phyloP scores from a whole-genome alignment of 2,797 vertebrate species.

The Mico argentatus region DNA sequence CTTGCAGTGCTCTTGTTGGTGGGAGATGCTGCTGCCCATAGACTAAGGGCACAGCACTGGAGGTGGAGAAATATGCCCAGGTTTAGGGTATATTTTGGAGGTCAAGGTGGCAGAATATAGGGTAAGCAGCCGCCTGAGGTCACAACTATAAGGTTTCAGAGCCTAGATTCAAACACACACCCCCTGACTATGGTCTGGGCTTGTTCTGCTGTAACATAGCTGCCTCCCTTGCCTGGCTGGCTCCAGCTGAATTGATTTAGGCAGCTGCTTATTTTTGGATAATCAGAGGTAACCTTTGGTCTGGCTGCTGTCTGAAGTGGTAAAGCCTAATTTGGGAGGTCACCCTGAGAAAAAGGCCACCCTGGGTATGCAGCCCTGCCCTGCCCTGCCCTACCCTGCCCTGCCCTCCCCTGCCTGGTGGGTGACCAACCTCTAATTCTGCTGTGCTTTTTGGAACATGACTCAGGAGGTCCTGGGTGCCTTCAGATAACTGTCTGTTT shows the following conservation, averaged over 20 bases:
- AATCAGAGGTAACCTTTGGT: slow-evolving; percentile 29
- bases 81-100: background rate
- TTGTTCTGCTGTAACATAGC: background rate
- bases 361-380: background rate
- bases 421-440: background rate
- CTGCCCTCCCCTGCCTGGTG: accelerated
- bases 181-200: background rate
- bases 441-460: background rate
- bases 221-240: background rate
- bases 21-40: background rate
- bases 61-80: background rate
- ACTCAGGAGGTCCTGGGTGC: background rate
- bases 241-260: background rate
- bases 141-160: background rate
- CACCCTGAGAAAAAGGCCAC: background rate
- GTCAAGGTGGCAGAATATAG: background rate
- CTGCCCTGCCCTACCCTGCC: background rate
- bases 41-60: background rate
- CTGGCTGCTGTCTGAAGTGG: background rate
- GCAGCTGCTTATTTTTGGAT: slow-evolving; percentile 43
- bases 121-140: background rate
- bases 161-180: background rate
- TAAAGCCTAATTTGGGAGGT: background rate
- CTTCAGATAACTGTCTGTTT: background rate
- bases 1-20: background rate